phyloP scores from a whole-genome alignment of 2,888 invertebrate genomes.

The Temnothorax ravouxi region DNA sequence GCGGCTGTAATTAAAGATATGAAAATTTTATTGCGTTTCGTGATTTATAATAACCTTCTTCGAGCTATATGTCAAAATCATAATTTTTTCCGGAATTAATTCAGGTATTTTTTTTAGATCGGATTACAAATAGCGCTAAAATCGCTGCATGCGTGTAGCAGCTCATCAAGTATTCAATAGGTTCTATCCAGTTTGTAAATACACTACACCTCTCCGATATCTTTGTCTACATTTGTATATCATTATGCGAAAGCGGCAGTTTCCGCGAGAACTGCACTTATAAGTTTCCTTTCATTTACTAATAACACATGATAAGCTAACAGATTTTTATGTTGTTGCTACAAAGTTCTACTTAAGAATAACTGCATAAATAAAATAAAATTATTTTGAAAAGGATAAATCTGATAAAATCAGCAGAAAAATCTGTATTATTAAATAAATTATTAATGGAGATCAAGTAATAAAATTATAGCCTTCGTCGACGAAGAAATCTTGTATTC shows the following conservation, averaged over 20 bases:
- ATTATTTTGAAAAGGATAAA: neutral
- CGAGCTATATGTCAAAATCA: neutral
- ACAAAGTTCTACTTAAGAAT: neutral
- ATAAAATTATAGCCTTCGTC: neutral
- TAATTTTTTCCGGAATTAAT: neutral
- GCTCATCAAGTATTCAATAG: neutral
- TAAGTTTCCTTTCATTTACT: neutral
- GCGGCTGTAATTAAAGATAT: neutral
- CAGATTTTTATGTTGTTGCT: neutral
- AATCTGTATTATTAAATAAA: neutral
- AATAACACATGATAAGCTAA: neutral
- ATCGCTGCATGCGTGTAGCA: neutral
- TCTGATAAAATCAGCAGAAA: neutral
- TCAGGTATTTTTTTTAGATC: neutral
- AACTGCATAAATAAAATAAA: neutral
- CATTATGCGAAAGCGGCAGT: neutral
- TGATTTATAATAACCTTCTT: neutral
- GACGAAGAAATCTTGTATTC: neutral
- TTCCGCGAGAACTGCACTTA: neutral
- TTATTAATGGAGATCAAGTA: neutral
- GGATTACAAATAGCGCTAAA: neutral
- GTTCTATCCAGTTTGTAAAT: neutral
- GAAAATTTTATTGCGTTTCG: neutral
- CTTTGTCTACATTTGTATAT: neutral
- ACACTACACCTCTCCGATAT: neutral